Percentiles rank a stretch among this genome's conserved stretches.
Conservation (phyloP, 2,888 invertebrate species). For the Rhyacophila evoluta region DNA sequence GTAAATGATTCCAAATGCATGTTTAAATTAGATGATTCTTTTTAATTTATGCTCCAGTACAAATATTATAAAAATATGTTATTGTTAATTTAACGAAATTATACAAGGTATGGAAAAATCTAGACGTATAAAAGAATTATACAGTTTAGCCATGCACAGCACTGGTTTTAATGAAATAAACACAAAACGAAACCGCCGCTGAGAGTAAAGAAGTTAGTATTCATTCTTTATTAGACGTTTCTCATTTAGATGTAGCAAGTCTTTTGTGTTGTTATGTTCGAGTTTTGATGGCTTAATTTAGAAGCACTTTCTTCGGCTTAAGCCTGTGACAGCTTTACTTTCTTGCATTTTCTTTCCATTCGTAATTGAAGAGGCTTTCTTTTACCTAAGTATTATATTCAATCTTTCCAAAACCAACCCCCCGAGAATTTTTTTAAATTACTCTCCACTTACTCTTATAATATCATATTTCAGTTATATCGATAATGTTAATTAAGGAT, state of each 20-base stretch:
- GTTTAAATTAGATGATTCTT: too few relatives aligned
- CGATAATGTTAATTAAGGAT: too few relatives aligned
- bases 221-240: slow-evolving; percentile 23
- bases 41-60: too few relatives aligned
- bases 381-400: slow-evolving; percentile 26
- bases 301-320: slow-evolving; percentile 46
- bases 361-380: slow-evolving; percentile 4
- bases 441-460: too few relatives aligned
- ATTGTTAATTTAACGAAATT: too few relatives aligned
- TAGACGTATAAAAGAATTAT: too few relatives aligned
- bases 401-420: neutral
- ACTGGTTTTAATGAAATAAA: slow-evolving; percentile 67
- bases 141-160: neutral
- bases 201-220: slow-evolving; percentile 16
- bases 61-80: too few relatives aligned
- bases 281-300: slow-evolving; percentile 53
- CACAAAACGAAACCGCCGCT: slow-evolving; percentile 59
- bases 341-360: slow-evolving; percentile 49
- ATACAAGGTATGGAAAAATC: too few relatives aligned
- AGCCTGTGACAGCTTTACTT: slow-evolving; percentile 33
- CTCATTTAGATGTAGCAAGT: slow-evolving; percentile 27
- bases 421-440: neutral
- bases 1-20: too few relatives aligned
- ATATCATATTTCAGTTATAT: too few relatives aligned
- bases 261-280: slow-evolving; percentile 22